These are phyloP conservation scores for Aspidiotus destructor DNA, from an alignment of 2,888 invertebrate species.

Conservation along the genomic window DNA sequence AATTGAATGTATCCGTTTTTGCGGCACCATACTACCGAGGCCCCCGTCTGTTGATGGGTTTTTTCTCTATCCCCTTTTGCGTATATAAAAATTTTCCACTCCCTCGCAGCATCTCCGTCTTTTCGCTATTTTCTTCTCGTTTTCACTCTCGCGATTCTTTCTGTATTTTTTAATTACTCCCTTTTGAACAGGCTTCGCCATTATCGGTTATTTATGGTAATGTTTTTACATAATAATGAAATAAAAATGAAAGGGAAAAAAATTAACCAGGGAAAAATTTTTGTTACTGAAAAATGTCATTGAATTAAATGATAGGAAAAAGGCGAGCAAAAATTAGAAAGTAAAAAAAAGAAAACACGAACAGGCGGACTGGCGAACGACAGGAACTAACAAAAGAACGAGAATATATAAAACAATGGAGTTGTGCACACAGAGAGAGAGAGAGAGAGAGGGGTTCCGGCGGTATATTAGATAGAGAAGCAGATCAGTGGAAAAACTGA, in stretches of 20 bases:
- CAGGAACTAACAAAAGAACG: too few species aligned
- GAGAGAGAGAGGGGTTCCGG: too few species aligned
- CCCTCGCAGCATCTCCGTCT: too few species aligned
- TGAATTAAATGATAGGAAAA: constrained; percentile 23
- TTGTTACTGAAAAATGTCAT: constrained; percentile 27
- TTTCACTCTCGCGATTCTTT: constrained; percentile 1
- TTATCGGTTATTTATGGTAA: constrained; percentile 32
- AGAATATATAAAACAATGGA: too few species aligned
- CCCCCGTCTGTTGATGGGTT: too few species aligned
- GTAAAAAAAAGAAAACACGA: not conserved
- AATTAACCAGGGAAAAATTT: constrained; percentile 30
- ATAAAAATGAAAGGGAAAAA: constrained; percentile 25
- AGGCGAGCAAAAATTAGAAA: constrained; percentile 11
- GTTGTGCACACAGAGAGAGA: too few species aligned
- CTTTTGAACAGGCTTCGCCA: constrained; percentile 19
- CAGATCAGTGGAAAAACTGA: too few species aligned
- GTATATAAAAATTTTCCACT: too few species aligned
- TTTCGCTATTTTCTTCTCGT: not conserved
- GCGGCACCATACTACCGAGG: not conserved
- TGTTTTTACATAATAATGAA: constrained; percentile 31
- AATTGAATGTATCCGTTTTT: constrained; percentile 4
- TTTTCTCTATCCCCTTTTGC: too few species aligned
- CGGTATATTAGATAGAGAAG: too few species aligned
- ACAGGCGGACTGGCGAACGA: not conserved
- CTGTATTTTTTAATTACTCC: constrained; percentile 20